Base-by-base conservation (phyloP, 2,797 vertebrate species). In the Peromyscus melanophrys region DNA sequence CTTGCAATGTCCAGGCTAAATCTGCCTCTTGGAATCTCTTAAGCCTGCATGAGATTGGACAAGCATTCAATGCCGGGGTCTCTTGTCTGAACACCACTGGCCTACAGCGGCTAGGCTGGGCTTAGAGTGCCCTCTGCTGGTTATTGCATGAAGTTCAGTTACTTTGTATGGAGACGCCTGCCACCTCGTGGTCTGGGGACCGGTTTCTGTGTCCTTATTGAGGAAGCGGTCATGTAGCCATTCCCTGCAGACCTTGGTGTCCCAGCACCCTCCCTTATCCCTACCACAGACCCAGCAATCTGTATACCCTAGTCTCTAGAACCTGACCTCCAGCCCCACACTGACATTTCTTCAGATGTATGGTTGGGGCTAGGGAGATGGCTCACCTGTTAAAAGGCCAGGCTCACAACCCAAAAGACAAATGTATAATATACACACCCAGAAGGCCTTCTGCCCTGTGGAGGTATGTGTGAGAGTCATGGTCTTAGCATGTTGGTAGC, bases 71-170 rank as follows among this genome's bases (percentile, higher is more conserved):
- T 46, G 37, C 75, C 1, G 23, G 46, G 49, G 43, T 9, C 11
- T 11, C 27, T 55, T 31, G 31, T 37, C 23, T 12, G 19, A 40
- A 37, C 49, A 6, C 55, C 3, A 43, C 19, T 13, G 25, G 49
- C 52, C 34, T 3, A 4, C 4, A 1, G 7, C 55, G 65, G 85
- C 87, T 82, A 80, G 90, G 52, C 93, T 73, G 80, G 29, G 8
- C 6, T 0, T 77, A 61, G n/a, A 87, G 63, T 7, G 87, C 97
- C 96, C 96, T 96, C 97, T 97, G 93, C 93, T 96, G 96, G 92
- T 78, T 4, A 12, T 14, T 12, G 17, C 7, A 23, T 34, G 87
- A 80, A 93, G 17, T 63, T 91, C 83, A 34, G n/a, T 9, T 34
- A 52, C 9, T 93, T 77, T 43, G 13, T 67, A 13, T 13, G 14